Base-by-base conservation (phyloP, 2,888 invertebrate species). In the Exocentrus adspersus region DNA sequence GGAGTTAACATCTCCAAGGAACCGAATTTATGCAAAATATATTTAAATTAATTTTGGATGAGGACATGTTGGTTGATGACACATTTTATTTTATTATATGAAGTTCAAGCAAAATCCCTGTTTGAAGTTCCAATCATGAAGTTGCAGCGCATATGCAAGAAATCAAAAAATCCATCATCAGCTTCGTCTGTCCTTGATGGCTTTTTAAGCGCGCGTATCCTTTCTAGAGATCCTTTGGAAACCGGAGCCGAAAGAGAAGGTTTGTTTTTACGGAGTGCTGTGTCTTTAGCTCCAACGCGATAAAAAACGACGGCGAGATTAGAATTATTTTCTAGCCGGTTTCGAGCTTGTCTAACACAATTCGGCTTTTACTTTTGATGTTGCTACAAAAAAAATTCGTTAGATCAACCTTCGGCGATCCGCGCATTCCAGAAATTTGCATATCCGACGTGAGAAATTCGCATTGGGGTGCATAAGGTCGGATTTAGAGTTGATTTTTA, bases 341-440 rank as follows among this genome's bases (percentile, higher is more conserved):
- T 68, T 50, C 52, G 62, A 62, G 53, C 63, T 71, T 72, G 73
- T 74, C 72, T 69, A 75, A 75, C 75, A 75, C 71, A 69, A 65
- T 66, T 75, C 72, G 74, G 73, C 74, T 73, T 70, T 74, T 72
- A 74, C 69, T 68, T 73, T 74, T 72, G 71, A 72, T 71, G 69
- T 69, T 62, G 60, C 42, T 69, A 67, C 65, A 61, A 66, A 72
- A 66, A 71, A 69, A 71, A 66, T 69, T 69, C 64, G 65, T 65
- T 62, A 61, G 62, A 62, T 65, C 68, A 63, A 59, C 64, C 60
- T 64, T 68, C 64, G 53, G 59, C 66, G 43, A 65, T 58, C 32
- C 58, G 62, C 53, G 63, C 59, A 58, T 59, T 52, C 42, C 48
- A 16, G 53, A 60, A 59, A 64, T 64, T 64, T 60, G 54, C 54